Conservation (phyloP, 2,797 vertebrate genomes). For the Sphaeramia orbicularis region DNA sequence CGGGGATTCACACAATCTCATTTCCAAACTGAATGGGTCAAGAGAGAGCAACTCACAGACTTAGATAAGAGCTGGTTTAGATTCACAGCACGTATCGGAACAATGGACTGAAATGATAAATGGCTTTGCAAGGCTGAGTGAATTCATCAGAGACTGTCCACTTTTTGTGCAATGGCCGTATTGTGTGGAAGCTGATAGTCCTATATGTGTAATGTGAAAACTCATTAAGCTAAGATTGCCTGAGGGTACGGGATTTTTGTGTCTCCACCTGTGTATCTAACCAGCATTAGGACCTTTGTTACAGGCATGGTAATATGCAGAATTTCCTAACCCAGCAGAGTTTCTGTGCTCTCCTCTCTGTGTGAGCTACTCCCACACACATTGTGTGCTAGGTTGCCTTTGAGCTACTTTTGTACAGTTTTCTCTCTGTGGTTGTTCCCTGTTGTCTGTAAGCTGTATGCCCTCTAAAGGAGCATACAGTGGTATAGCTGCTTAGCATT, state of each 20-base stretch:
- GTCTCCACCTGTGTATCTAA: conserved; percentile 39
- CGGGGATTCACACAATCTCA: conserved; percentile 55
- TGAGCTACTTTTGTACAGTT: conserved; percentile 81
- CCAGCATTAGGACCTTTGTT: conserved; percentile 42
- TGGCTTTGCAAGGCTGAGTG: conserved; percentile 34
- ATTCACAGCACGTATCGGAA: conserved; percentile 43
- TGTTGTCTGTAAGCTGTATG: conserved; percentile 63
- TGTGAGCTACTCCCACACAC: conserved; percentile 59
- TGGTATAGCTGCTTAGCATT: conserved; percentile 76
- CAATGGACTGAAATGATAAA: conserved; percentile 55
- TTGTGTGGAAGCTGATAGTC: conserved; percentile 32
- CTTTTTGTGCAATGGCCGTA: conserved; percentile 28
- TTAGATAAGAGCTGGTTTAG: conserved; percentile 44
- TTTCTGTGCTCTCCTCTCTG: conserved; percentile 27
- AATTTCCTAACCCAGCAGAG: conserved; percentile 35
- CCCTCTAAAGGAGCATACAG: conserved; percentile 61
- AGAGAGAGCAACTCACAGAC: conserved; percentile 48
- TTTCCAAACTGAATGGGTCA: conserved; percentile 41
- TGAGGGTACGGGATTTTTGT: conserved; percentile 38
- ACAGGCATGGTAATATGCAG: conserved; percentile 19
- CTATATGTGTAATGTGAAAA: conserved; percentile 34
- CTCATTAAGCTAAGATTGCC: conserved; percentile 49
- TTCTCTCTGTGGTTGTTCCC: conserved; percentile 35
- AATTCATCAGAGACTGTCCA: conserved; percentile 53
- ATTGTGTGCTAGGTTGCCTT: conserved; percentile 52